Evolutionary conservation across 2,888 invertebrate genomes (phyloP).

Genomic region (Chirona hameri): DNA sequence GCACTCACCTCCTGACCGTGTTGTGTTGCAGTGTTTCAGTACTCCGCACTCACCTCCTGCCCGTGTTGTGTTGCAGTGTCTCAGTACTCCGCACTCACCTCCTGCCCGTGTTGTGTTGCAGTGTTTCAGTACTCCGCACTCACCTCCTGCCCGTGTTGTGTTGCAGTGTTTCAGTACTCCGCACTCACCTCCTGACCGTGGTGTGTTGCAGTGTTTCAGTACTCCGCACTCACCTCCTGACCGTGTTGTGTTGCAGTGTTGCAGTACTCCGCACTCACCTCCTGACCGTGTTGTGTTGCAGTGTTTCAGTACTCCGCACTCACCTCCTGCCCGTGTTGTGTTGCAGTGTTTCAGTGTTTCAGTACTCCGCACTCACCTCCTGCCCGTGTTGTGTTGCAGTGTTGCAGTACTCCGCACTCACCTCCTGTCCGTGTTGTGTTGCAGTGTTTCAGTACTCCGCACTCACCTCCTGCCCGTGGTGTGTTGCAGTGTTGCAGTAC

Average conservation of each 20-base stretch:
- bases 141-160: too few relatives aligned
- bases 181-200: too few relatives aligned
- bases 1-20: too few relatives aligned
- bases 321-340: too few relatives aligned
- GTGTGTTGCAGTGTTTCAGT: constrained; percentile 45
- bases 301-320: constrained; percentile 34
- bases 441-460: constrained; percentile 45
- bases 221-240: background rate
- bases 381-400: constrained; percentile 45
- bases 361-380: background rate
- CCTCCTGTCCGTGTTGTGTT: too few relatives aligned
- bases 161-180: constrained; percentile 46
- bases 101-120: constrained; percentile 44
- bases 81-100: constrained; percentile 7
- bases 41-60: background rate
- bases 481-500: constrained; percentile 45
- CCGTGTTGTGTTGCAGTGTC: constrained; percentile 45
- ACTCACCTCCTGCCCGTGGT: too few relatives aligned
- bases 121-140: constrained; percentile 34
- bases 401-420: constrained; percentile 22
- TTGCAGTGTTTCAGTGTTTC: constrained; percentile 48
- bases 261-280: constrained; percentile 5
- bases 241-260: constrained; percentile 45
- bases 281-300: constrained; percentile 44
- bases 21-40: constrained; percentile 45